A percentile compares a stretch with the other conserved stretches of the same genome.
phyloP scores from a whole-genome alignment of 2,797 vertebrate genomes.

The Macrochelys suwanniensis region DNA sequence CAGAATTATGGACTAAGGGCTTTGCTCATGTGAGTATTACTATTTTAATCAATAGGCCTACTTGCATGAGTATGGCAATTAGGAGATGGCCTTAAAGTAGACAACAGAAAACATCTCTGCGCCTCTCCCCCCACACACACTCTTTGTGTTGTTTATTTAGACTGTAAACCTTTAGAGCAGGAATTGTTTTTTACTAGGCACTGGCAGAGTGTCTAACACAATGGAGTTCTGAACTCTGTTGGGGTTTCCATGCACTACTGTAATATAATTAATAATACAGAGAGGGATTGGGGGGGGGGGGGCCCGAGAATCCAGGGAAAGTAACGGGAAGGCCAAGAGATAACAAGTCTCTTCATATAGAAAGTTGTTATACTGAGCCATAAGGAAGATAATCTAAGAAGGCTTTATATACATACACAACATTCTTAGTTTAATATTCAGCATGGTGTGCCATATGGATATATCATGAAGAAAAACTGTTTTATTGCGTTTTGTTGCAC shows the following conservation, averaged over 20 bases:
- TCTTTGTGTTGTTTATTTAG: background rate
- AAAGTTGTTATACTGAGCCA: background rate
- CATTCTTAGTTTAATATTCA: background rate
- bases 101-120: too few species aligned
- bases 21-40: too few species aligned
- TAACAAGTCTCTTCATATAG: accelerated
- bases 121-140: background rate
- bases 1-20: background rate
- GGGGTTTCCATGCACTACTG: accelerated
- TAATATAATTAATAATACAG: background rate
- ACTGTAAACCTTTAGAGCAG: background rate
- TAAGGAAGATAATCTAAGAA: background rate
- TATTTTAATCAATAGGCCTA: too few species aligned
- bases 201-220: background rate
- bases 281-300: background rate
- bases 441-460: background rate
- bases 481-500: background rate
- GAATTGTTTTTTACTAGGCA: accelerated
- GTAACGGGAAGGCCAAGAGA: background rate
- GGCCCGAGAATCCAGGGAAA: accelerated
- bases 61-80: too few species aligned
- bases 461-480: background rate
- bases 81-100: too few species aligned
- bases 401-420: background rate
- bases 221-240: accelerated